A percentile compares a stretch with the other conserved stretches of the same genome.
phyloP scores from a whole-genome alignment of 2,888 invertebrate genomes.

The Drosophila mayaguana region DNA sequence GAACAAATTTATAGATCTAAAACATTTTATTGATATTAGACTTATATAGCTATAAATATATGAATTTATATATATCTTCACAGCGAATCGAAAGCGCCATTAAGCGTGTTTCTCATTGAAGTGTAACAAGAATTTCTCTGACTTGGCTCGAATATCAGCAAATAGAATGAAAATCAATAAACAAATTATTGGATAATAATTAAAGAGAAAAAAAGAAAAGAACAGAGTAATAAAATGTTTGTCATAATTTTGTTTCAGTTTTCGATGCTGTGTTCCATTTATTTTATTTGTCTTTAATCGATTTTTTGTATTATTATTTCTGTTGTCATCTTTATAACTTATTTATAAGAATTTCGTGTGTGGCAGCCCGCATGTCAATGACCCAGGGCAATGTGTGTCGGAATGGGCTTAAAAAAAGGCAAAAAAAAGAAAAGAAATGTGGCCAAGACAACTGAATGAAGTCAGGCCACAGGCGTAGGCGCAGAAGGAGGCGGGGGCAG shows the following conservation, averaged over 20 bases:
- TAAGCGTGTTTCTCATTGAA: conserved; percentile 41
- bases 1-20: background rate
- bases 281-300: background rate
- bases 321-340: conserved; percentile 31
- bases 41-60: background rate
- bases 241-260: conserved; percentile 20
- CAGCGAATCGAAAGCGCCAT: conserved; percentile 19
- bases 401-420: conserved; percentile 37
- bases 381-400: conserved; percentile 53
- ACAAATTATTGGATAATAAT: conserved; percentile 1
- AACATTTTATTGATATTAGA: too few species aligned
- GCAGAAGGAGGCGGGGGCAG: background rate
- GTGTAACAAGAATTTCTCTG: conserved; percentile 30
- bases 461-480: conserved; percentile 4
- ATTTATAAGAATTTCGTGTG: conserved; percentile 30
- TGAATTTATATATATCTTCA: background rate
- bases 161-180: conserved; percentile 19
- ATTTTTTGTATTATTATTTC: background rate
- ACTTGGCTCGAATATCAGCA: conserved; percentile 46
- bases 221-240: background rate
- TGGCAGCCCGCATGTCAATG: conserved; percentile 47
- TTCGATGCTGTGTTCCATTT: conserved; percentile 22
- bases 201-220: too few species aligned
- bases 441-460: conserved; percentile 49
- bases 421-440: conserved; percentile 10